Evolutionary conservation across 2,888 invertebrate genomes (phyloP).

Genomic region (Pelosia muscerda): DNA sequence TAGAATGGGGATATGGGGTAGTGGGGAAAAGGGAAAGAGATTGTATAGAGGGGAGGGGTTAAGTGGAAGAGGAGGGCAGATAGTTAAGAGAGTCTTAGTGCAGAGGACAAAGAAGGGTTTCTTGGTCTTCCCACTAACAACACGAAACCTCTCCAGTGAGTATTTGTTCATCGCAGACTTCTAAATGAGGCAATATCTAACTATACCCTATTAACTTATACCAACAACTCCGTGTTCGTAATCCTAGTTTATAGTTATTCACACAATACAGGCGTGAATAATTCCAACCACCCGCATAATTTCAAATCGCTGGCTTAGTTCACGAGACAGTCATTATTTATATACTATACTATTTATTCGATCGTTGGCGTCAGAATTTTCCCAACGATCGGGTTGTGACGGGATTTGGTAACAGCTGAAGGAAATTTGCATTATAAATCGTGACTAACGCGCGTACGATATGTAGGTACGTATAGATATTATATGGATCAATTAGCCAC

Average conservation of each 20-base stretch:
- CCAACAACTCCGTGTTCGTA: slow-evolving; percentile 18
- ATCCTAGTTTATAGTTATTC: slow-evolving; percentile 32
- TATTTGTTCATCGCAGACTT: background rate
- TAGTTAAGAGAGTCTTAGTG: too few species aligned
- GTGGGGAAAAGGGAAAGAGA: too few species aligned
- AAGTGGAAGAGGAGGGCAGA: too few species aligned
- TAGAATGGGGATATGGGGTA: too few species aligned
- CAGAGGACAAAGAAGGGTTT: too few species aligned
- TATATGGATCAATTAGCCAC: slow-evolving; percentile 66
- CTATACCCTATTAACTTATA: slow-evolving; percentile 28
- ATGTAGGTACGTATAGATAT: slow-evolving; percentile 29
- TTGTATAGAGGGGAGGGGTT: too few species aligned
- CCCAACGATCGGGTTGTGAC: slow-evolving; percentile 41
- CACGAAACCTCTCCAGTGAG: too few species aligned
- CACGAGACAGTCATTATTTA: slow-evolving; percentile 26
- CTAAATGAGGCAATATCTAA: slow-evolving; percentile 13
- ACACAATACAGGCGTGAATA: slow-evolving; percentile 43
- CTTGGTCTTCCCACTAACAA: too few species aligned
- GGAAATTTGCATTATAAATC: slow-evolving; percentile 73
- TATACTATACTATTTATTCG: slow-evolving; percentile 57
- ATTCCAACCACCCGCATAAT: slow-evolving; percentile 51
- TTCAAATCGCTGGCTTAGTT: slow-evolving; percentile 44
- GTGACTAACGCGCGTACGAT: slow-evolving; percentile 48
- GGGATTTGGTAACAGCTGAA: slow-evolving; percentile 66
- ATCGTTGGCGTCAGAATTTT: slow-evolving; percentile 56